phyloP scores from a whole-genome alignment of 2,888 invertebrate genomes.

The Brachyptera putata region DNA sequence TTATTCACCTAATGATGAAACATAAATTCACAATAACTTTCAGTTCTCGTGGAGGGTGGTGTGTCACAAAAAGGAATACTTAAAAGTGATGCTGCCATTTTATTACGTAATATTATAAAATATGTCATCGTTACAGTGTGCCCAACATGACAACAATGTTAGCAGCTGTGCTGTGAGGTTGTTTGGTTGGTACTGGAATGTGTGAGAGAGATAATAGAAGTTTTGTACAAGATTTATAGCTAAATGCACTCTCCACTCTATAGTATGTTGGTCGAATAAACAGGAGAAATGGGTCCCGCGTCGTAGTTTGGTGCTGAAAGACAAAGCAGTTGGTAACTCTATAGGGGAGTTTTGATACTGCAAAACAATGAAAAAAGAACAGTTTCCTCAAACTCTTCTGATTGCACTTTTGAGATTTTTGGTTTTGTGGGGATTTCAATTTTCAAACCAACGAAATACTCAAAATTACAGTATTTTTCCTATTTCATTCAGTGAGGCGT shows the following conservation, averaged over 20 bases:
- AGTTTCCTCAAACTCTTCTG: too few species aligned
- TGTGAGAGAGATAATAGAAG: constrained; percentile 17
- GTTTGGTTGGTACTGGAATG: constrained; percentile 6
- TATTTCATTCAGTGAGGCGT: too few species aligned
- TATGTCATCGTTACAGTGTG: constrained; percentile 6
- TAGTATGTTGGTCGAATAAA: constrained; percentile 25
- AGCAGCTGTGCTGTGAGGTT: neutral
- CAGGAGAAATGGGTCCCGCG: constrained; percentile 30
- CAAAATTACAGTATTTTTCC: too few species aligned
- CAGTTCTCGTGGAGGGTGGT: too few species aligned
- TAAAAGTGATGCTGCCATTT: neutral
- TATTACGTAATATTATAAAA: constrained; percentile 9
- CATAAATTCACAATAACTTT: too few species aligned
- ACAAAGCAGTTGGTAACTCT: constrained; percentile 9
- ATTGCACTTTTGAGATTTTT: too few species aligned
- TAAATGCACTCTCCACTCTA: constrained; percentile 29
- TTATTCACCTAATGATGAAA: too few species aligned
- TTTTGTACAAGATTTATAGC: constrained; percentile 28
- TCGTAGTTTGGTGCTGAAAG: neutral
- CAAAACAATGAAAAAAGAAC: too few species aligned
- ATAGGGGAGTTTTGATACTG: neutral
- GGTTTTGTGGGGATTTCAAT: too few species aligned
- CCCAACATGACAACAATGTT: constrained; percentile 20
- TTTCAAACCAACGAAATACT: too few species aligned
- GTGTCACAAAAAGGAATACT: neutral